Base-by-base conservation (phyloP, 2,888 invertebrate genomes). In the Gortyna flavago region DNA sequence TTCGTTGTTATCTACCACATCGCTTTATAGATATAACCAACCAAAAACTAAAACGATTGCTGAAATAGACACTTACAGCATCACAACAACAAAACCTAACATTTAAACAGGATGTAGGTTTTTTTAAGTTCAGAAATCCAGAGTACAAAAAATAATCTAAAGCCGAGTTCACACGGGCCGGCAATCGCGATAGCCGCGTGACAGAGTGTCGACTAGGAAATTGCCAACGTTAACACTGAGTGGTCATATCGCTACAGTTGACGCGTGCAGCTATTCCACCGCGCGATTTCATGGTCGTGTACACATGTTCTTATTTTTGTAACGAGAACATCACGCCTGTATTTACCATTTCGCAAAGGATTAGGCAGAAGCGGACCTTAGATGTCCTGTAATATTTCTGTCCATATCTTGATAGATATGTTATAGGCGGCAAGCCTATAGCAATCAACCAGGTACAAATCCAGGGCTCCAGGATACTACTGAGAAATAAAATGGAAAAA, bases 131-230 rank as follows among this genome's bases (percentile, higher is more conserved):
- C 13, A 16, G 18, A 66, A 81, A 54, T 79, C 29, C 35, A 57
- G 35, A 61, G 48, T 18, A 29, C n/a, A 74, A 64, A 68, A 78
- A 81, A 72, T 69, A 66, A 80, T 32, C 38, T 81, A 77, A 85
- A 80, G 77, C 67, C 25, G 0, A 35, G 32, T 44, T 35, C 72
- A 13, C 66, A 81, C 61, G 9, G 48, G 65, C 70, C 78, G 44
- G 75, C n/a, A 13, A 79, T 85, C 81, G 62, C 76, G 86, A 87
- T 87, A 87, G n/a, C 64, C 38, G 38, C 66, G n/a, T 61, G 70
- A 70, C 85, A 67, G 78, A 65, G 75, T 65, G 85, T 41, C 77
- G 70, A 72, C 66, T 78, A 85, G 87, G 87, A 87, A 87, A 87
- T 88, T 85, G 80, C 77, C 48, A 77, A 65, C 80, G 75, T 74